Conservation (phyloP, 2,797 vertebrate genomes). For the Sebastes taczanowskii region DNA sequence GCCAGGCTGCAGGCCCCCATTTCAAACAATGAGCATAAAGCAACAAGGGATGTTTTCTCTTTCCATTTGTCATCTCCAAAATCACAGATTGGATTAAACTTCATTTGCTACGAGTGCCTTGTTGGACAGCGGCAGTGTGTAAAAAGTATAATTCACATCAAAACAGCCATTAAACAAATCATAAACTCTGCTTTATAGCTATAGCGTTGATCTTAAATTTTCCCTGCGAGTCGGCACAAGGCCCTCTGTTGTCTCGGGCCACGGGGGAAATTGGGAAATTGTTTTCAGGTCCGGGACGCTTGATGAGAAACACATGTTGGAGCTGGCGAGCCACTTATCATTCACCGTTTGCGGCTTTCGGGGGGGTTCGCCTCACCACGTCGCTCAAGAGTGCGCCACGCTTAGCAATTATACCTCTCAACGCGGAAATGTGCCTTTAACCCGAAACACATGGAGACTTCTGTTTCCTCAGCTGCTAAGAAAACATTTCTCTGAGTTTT, state of each 20-base stretch:
- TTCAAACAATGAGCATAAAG: conserved; percentile 63
- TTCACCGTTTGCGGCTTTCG: conserved; percentile 82
- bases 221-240: conserved; percentile 78
- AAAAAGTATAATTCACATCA: conserved; percentile 87
- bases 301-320: conserved; percentile 93
- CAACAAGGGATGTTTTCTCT: conserved; percentile 41
- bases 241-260: conserved; percentile 86
- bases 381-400: conserved; percentile 76
- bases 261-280: conserved; percentile 91
- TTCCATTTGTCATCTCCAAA: conserved; percentile 70
- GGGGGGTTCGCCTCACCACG: conserved; percentile 77
- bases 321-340: conserved; percentile 78
- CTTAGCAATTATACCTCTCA: conserved; percentile 84
- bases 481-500: conserved; percentile 86
- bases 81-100: conserved; percentile 82
- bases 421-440: conserved; percentile 88
- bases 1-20: conserved; percentile 13
- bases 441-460: conserved; percentile 89
- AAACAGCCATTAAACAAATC: conserved; percentile 86
- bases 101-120: conserved; percentile 84
- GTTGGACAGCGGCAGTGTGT: conserved; percentile 83
- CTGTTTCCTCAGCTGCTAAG: conserved; percentile 92
- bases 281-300: conserved; percentile 87
- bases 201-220: conserved; percentile 82
- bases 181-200: conserved; percentile 84